A percentile compares a stretch with the other conserved stretches of the same genome.
Conservation (phyloP, 2,113 vertebrate species). For the Seriola aureovittata region DNA sequence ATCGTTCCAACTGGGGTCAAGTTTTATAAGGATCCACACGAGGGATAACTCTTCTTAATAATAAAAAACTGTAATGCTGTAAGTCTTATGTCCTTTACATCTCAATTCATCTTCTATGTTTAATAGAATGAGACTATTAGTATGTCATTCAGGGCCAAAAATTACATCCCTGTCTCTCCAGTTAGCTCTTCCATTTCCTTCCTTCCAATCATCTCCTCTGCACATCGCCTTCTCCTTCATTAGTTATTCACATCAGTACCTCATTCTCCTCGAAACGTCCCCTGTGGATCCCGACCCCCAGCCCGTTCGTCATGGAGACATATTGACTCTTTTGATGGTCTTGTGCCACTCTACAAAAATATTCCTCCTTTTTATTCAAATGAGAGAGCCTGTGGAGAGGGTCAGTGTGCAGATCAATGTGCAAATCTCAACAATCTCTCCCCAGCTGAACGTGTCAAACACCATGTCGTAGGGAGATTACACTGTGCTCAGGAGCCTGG, state of each 20-base stretch:
- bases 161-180: conserved; percentile 33
- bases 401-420: conserved; percentile 72
- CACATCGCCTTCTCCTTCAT: conserved; percentile 44
- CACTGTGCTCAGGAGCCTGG: conserved; percentile 21
- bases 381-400: conserved; percentile 55
- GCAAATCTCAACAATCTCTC: conserved; percentile 74
- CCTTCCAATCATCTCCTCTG: conserved; percentile 32
- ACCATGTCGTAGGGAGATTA: conserved; percentile 53
- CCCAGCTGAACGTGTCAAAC: conserved; percentile 68
- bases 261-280: conserved; percentile 57
- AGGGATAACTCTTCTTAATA: conserved; percentile 40
- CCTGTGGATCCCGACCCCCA: conserved; percentile 50
- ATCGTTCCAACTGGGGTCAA: not conserved
- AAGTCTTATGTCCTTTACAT: conserved; percentile 20
- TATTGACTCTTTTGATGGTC: conserved; percentile 70
- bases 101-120: conserved; percentile 34
- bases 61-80: not conserved
- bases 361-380: conserved; percentile 76
- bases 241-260: conserved; percentile 59
- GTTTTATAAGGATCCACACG: conserved; percentile 19
- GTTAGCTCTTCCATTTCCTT: conserved; percentile 55
- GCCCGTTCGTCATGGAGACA: conserved; percentile 52
- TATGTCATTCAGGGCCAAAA: conserved; percentile 43
- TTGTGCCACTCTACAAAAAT: conserved; percentile 59
- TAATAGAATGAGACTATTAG: conserved; percentile 31